A percentile compares a stretch with the other conserved stretches of the same genome.
Conservation (phyloP, 2,797 vertebrate genomes). For the Arnoldichthys spilopterus region DNA sequence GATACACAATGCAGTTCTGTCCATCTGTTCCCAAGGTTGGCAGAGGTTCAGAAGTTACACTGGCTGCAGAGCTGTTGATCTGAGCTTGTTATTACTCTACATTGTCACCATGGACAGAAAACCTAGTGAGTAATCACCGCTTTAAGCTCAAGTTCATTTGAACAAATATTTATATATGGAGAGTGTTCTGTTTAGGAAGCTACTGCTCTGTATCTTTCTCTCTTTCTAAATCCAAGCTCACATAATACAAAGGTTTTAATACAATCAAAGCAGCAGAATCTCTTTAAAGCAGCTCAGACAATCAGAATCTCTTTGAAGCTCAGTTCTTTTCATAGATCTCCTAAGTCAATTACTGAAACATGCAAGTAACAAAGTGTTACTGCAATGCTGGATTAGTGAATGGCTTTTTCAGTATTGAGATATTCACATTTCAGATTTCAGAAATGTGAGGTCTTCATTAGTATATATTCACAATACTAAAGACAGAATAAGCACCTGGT, state of each 20-base stretch:
- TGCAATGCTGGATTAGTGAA: background rate
- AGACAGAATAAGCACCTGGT: conserved; percentile 77
- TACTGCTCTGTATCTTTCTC: background rate
- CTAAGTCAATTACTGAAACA: background rate
- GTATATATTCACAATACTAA: too few species aligned
- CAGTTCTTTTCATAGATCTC: background rate
- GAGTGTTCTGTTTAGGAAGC: background rate
- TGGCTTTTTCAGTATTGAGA: background rate
- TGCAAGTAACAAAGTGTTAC: background rate
- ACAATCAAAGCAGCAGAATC: background rate
- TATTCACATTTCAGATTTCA: too few species aligned
- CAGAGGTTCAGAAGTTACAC: background rate
- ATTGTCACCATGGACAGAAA: background rate
- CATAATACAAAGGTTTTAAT: background rate
- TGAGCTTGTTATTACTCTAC: background rate
- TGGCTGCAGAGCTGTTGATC: background rate
- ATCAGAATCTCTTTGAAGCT: conserved; percentile 2
- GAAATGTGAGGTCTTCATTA: too few species aligned
- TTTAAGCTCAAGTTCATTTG: background rate
- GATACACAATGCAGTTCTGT: background rate
- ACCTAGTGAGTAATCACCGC: background rate
- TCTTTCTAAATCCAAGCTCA: background rate
- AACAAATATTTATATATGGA: background rate
- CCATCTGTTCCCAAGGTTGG: background rate
- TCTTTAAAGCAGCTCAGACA: background rate